Base-by-base conservation (phyloP, 2,888 invertebrate species). In the Villa cingulata region DNA sequence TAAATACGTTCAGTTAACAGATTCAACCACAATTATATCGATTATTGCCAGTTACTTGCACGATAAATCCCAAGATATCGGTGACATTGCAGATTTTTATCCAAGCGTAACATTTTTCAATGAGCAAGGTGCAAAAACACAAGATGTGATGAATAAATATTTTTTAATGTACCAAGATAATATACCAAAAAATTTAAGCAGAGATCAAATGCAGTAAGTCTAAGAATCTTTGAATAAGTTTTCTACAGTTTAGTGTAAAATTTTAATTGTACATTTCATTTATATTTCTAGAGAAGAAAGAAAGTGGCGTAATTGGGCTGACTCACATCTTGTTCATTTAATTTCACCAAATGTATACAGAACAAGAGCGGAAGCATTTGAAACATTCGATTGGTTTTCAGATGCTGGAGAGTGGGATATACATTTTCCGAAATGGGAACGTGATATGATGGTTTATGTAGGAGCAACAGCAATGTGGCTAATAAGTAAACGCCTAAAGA, bases 321-420 rank as follows among this genome's bases (percentile, higher is more conserved):
- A 98, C 65, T 76, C 80, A 43, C 81, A 83, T 37, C 74, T 96
- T 2, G 94, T 98, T 0, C 97, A 96, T 64, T 81, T 83, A 1
- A 72, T 98, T 34, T 96, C 97, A 0, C 98, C 98, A 0, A 98
- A 98, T 68, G 92, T 96, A 29, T 98, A 98, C 63, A 78, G 95
- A 49, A 88, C 88, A 0, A 68, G 77, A 1, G 70, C 72, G 1
- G 97, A 98, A 71, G 80, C 97, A 0, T 66, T 91, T 19, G 83
- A 91, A 63, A 87, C 97, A 0, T 97, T 98, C 68, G 78, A 81
- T 55, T 92, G 94, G 86, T 97, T 97, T 69, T 88, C 92, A 5
- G 74, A 86, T 57, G 86, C 83, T 12, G 97, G 96, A 0, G 83
- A 87, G 51, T 98, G 97, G 97, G 80, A 86, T 48, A 76, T 84